Base-by-base conservation (phyloP, 2,888 invertebrate species). In the Drepana falcataria region DNA sequence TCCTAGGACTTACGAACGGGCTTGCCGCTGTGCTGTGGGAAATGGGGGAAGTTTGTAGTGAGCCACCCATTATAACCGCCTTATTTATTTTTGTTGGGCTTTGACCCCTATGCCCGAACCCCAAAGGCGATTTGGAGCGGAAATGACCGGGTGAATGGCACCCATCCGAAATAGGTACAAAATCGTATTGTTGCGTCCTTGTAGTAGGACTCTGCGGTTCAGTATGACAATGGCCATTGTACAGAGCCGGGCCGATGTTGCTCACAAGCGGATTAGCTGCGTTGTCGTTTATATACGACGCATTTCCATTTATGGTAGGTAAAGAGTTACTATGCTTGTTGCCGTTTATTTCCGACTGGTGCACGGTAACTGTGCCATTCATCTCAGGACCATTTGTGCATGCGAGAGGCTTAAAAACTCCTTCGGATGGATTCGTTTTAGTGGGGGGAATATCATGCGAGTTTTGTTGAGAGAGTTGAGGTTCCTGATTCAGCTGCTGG, bases 111-210 rank as follows among this genome's bases (percentile, higher is more conserved):
- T 82, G 81, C 35, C 79, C 76, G 63, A 86, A 88, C 5, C 88
- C 84, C 51, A 85, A 58, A 0, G 90, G 91, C 6, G 89, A 88
- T 64, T 90, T 89, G 6, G 85, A 85, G 66, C 85, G 77, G 63
- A 87, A 85, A 63, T 92, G 91, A 35, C 81, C 73, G 1, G 94
- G 94, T 1, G 94, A 94, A 68, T 93, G 93, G 48, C 94, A 93
- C n/a, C 94, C 94, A 5, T 96, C 96, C 44, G 96, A 96, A 73
- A 97, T 97, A 0, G 97, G 97, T 40, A 95, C 95, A 73, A 97
- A 97, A 79, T 95, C 96, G 77, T 96, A 97, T 74, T 95, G 95
- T 76, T 95, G 94, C 51, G 95, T 93, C 59, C 95, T 92, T 48
- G 95, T 94, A 60, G 95, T 96, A 6, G 95, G 95, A 85, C 95